Percentiles rank a stretch among this genome's conserved stretches.
Evolutionary conservation across 2,888 invertebrate genomes (phyloP).

Genomic region (Prenolepis imparis): DNA sequence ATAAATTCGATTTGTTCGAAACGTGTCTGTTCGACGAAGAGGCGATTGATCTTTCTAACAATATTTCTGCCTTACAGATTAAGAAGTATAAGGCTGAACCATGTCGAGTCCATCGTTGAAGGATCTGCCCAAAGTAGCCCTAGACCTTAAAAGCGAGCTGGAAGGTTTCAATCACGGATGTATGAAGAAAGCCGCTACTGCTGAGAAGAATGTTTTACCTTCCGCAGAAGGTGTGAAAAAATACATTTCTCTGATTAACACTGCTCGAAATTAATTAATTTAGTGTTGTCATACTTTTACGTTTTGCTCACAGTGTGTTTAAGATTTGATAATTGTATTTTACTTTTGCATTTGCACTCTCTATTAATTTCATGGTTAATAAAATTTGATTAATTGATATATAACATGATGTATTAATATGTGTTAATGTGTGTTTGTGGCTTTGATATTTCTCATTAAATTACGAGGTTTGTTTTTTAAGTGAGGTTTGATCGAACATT

Average conservation of each 20-base stretch:
- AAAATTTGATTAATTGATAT: constrained; percentile 24
- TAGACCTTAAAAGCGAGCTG: constrained; percentile 95
- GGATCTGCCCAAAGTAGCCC: constrained; percentile 96
- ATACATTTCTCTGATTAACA: not conserved
- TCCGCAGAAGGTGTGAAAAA: constrained; percentile 94
- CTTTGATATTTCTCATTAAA: constrained; percentile 9
- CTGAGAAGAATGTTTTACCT: constrained; percentile 97
- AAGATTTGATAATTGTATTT: not conserved
- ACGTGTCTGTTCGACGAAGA: not conserved
- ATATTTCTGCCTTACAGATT: constrained; percentile 73
- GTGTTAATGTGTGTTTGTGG: not conserved
- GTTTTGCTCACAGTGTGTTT: constrained; percentile 1
- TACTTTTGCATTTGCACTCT: constrained; percentile 3
- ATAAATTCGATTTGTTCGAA: not conserved
- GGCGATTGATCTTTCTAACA: not conserved
- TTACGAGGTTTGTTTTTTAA: not conserved
- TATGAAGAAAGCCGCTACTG: constrained; percentile 95
- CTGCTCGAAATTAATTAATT: not conserved
- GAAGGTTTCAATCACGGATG: constrained; percentile 96
- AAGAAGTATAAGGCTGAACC: constrained; percentile 67
- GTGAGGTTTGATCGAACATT: no score
- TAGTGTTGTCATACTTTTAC: not conserved
- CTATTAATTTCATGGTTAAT: constrained; percentile 17
- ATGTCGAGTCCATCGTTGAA: constrained; percentile 92
- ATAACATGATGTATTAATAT: not conserved